Percentiles rank a stretch among this genome's conserved stretches.
Evolutionary conservation across 2,888 invertebrate genomes (phyloP).

Genomic region (Molorchus minor): DNA sequence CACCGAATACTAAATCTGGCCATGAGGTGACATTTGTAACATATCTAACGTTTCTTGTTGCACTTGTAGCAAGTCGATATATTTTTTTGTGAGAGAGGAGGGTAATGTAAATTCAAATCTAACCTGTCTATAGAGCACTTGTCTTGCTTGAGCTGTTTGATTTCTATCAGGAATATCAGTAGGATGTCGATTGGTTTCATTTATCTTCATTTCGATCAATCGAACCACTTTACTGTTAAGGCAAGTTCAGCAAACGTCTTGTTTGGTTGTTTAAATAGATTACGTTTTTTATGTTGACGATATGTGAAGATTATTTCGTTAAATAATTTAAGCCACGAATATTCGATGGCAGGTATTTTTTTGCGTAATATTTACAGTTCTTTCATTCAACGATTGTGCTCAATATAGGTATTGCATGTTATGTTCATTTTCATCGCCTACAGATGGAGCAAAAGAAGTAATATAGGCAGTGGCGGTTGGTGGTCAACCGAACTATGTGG

Average conservation of each 20-base stretch:
- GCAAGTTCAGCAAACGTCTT: conserved; percentile 20
- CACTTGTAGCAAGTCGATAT: conserved; percentile 23
- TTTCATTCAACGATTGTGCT: too few relatives aligned
- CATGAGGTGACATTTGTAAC: conserved; percentile 29
- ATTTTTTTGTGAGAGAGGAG: conserved; percentile 15
- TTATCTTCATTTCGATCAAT: conserved; percentile 21
- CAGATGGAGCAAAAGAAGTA: too few relatives aligned
- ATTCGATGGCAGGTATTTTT: too few relatives aligned
- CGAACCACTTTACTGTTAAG: conserved; percentile 24
- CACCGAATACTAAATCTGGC: conserved; percentile 23
- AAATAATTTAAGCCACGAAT: too few relatives aligned
- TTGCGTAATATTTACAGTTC: too few relatives aligned
- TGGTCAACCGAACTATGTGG: too few relatives aligned
- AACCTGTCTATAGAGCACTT: conserved; percentile 27
- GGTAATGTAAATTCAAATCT: conserved; percentile 21
- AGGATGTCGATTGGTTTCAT: conserved; percentile 22
- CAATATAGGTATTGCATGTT: too few relatives aligned
- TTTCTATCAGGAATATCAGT: conserved; percentile 25
- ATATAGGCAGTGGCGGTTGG: too few relatives aligned
- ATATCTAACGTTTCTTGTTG: conserved; percentile 27
- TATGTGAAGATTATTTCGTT: too few relatives aligned
- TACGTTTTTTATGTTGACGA: conserved; percentile 6
- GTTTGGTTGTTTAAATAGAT: conserved; percentile 8
- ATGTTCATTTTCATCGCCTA: too few relatives aligned
- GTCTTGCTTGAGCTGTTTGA: conserved; percentile 18